Percentiles rank a stretch among this genome's conserved stretches.
Conservation (phyloP, 2,888 invertebrate species). For the Drosophila hawaiiensis region DNA sequence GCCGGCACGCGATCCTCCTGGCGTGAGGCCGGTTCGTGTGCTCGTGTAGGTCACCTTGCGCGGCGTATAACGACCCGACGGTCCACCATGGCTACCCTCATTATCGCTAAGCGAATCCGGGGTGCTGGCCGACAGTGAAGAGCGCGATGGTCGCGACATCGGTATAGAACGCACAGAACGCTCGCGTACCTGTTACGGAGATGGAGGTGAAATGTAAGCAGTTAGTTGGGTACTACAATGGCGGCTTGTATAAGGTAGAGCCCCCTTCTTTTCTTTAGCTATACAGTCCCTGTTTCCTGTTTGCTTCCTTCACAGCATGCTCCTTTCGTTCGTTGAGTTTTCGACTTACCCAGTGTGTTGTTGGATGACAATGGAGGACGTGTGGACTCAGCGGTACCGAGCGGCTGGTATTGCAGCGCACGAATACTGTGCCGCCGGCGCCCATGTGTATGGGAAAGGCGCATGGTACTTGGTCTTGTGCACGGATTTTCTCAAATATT, state of each 20-base stretch:
- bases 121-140: slow-evolving; percentile 93
- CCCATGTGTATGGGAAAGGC: slow-evolving; percentile 95
- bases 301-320: slow-evolving; percentile 13
- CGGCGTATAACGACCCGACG: slow-evolving; percentile 87
- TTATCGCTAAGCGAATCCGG: slow-evolving; percentile 96
- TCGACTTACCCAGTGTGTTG: slow-evolving; percentile 88
- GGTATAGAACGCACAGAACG: slow-evolving; percentile 96
- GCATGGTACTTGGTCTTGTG: slow-evolving; percentile 95
- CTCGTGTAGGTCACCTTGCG: slow-evolving; percentile 89
- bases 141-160: slow-evolving; percentile 92
- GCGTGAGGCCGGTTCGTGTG: slow-evolving; percentile 89
- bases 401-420: slow-evolving; percentile 88
- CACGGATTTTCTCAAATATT: slow-evolving; percentile 96
- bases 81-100: slow-evolving; percentile 91
- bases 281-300: slow-evolving; percentile 12
- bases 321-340: slow-evolving; percentile 9
- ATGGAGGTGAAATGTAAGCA: background rate
- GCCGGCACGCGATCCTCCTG: slow-evolving; percentile 90
- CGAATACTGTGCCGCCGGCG: slow-evolving; percentile 88
- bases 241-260: slow-evolving; percentile 13
- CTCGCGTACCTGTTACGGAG: slow-evolving; percentile 91
- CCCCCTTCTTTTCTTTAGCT: slow-evolving; percentile 20
- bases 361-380: slow-evolving; percentile 88
- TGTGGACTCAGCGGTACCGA: slow-evolving; percentile 88
- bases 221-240: slow-evolving; percentile 12